Conservation (phyloP, 2,888 invertebrate species). For the Agrotis clavis region DNA sequence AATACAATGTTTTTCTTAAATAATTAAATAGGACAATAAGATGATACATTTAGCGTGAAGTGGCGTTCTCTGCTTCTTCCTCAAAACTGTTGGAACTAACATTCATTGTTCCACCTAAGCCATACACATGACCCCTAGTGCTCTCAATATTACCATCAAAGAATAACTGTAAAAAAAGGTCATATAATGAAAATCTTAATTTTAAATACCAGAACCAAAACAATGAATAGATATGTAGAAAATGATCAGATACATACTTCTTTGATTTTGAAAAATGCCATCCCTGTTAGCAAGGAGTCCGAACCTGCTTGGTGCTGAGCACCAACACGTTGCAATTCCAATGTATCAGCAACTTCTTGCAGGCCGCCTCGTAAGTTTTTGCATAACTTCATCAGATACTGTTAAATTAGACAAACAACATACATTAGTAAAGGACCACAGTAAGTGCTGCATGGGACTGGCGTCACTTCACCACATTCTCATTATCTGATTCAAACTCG, state of each 20-base stretch:
- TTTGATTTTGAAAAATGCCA: conserved; percentile 96
- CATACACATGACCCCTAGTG: conserved; percentile 98
- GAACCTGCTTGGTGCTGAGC: conserved; percentile 99
- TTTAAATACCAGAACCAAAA: neutral
- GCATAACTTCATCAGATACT: conserved; percentile 99
- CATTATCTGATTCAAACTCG: neutral
- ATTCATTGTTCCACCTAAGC: conserved; percentile 95
- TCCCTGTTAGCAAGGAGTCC: conserved; percentile 98
- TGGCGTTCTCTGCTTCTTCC: conserved; percentile 93
- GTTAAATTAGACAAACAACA: conserved; percentile 41
- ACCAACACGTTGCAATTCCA: conserved; percentile 97
- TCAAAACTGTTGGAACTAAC: conserved; percentile 91
- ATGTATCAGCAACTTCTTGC: conserved; percentile 98
- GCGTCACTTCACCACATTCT: neutral
- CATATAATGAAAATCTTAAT: neutral
- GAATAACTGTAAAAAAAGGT: conserved; percentile 94
- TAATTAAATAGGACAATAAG: conserved; percentile 65
- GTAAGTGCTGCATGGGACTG: neutral
- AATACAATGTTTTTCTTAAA: conserved; percentile 39
- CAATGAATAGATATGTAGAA: neutral
- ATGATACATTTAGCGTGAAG: conserved; percentile 28
- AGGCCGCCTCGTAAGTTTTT: conserved; percentile 99
- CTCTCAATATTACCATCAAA: conserved; percentile 99
- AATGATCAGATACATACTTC: conserved; percentile 68
- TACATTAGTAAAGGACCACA: neutral